Evolutionary conservation across 2,888 invertebrate species (phyloP).

Genomic region (Drosophila bunnanda): DNA sequence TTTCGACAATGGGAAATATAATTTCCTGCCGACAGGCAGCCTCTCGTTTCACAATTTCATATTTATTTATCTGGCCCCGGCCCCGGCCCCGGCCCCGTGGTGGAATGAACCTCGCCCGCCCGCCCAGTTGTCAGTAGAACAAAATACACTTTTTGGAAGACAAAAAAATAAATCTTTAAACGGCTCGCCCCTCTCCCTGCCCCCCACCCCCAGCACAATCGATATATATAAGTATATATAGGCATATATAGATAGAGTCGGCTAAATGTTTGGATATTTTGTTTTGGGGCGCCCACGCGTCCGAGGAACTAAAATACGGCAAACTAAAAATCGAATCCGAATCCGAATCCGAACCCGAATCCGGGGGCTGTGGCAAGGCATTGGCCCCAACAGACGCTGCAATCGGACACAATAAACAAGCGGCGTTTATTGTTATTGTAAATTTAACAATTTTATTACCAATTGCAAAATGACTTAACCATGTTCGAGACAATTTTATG

Average conservation of each 20-base stretch:
- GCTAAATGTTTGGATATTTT: conserved; percentile 44
- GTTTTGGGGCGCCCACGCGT: conserved; percentile 44
- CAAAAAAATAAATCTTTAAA: conserved; percentile 52
- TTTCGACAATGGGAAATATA: conserved; percentile 54
- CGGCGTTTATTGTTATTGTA: conserved; percentile 55
- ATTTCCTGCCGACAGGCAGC: conserved; percentile 57
- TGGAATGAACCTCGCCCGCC: conserved; percentile 16
- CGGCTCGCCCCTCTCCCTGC: conserved; percentile 18
- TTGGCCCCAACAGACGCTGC: conserved; percentile 22
- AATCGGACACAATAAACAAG: conserved; percentile 49
- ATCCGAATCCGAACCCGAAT: too few species aligned
- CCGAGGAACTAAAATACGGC: conserved; percentile 25
- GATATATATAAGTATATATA: conserved; percentile 13
- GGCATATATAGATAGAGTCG: conserved; percentile 6
- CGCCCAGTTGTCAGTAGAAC: conserved; percentile 37
- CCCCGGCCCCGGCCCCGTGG: too few species aligned
- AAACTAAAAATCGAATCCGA: conserved; percentile 33
- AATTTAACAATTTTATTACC: conserved; percentile 61
- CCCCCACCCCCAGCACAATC: conserved; percentile 3
- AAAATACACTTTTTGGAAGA: conserved; percentile 40
- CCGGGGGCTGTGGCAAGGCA: conserved; percentile 36
- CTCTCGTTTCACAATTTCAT: conserved; percentile 61
- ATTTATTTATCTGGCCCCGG: conserved; percentile 55
- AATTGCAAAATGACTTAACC: conserved; percentile 66
- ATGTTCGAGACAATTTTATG: conserved; percentile 66